phyloP scores from a whole-genome alignment of 2,888 invertebrate species.

The Metalampra italica region DNA sequence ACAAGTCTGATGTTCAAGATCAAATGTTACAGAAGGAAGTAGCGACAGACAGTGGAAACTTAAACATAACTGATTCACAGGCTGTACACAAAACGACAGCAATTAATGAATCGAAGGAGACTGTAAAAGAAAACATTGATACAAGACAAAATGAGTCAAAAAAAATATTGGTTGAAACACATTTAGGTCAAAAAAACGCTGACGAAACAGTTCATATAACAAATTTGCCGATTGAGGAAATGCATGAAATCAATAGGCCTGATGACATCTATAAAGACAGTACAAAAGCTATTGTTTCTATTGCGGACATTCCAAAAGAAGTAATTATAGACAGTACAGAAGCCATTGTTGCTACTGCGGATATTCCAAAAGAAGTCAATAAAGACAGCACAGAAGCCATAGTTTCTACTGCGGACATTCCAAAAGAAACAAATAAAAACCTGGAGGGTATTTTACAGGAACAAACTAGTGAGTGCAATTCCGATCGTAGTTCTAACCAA shows the following conservation, averaged over 20 bases:
- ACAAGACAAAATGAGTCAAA: neutral
- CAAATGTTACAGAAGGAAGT: neutral
- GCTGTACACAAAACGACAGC: neutral
- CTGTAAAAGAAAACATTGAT: neutral
- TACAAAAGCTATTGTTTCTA: slow-evolving; percentile 45
- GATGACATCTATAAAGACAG: neutral
- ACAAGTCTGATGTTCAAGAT: no score
- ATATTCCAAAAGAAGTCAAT: neutral
- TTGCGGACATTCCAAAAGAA: slow-evolving; percentile 28
- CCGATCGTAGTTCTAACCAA: slow-evolving; percentile 35
- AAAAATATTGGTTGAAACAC: neutral
- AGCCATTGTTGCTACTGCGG: neutral
- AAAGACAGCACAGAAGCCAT: slow-evolving; percentile 25
- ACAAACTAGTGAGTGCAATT: slow-evolving; percentile 14
- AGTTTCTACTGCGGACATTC: slow-evolving; percentile 45
- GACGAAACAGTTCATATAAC: neutral
- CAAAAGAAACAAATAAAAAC: slow-evolving; percentile 9
- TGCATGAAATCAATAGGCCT: neutral
- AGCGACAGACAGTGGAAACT: neutral
- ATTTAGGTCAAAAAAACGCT: neutral
- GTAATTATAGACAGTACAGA: slow-evolving; percentile 6
- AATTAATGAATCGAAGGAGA: neutral
- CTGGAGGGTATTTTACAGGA: slow-evolving; percentile 20
- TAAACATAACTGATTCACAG: neutral
- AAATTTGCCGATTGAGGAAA: neutral